phyloP scores from a whole-genome alignment of 1,140 invertebrate species.

The Whitmania pigra region DNA sequence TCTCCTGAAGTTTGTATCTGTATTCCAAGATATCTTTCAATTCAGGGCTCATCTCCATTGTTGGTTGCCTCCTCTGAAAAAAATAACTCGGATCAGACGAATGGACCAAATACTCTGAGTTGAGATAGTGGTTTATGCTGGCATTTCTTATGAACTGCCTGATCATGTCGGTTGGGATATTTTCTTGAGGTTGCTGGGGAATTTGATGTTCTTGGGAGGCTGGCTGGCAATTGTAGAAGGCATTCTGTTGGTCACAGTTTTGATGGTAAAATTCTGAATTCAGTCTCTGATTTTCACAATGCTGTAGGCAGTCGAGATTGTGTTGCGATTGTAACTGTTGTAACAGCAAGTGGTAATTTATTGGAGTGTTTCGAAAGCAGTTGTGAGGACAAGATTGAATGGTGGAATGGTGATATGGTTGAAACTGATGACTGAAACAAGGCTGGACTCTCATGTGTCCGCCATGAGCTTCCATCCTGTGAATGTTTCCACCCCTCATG shows the following conservation, averaged over 20 bases:
- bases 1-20: constrained; percentile 1
- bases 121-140: neutral
- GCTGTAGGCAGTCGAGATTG: neutral
- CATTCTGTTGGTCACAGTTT: neutral
- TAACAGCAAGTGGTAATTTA: neutral
- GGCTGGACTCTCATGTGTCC: neutral
- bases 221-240: neutral
- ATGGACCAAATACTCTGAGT: neutral
- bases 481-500: neutral
- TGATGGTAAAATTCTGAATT: neutral
- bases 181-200: neutral
- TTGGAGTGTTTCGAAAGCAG: neutral
- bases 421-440: neutral
- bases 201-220: neutral
- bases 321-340: neutral
- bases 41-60: neutral
- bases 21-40: constrained; percentile 6
- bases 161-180: neutral
- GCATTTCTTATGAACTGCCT: constrained; percentile 10
- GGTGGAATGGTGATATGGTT: neutral
- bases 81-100: neutral
- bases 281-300: neutral
- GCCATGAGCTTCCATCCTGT: neutral
- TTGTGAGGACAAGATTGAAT: neutral
- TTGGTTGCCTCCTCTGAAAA: neutral